Conservation (phyloP, 1,140 invertebrate genomes). For the Thaumatotibia leucotreta region DNA sequence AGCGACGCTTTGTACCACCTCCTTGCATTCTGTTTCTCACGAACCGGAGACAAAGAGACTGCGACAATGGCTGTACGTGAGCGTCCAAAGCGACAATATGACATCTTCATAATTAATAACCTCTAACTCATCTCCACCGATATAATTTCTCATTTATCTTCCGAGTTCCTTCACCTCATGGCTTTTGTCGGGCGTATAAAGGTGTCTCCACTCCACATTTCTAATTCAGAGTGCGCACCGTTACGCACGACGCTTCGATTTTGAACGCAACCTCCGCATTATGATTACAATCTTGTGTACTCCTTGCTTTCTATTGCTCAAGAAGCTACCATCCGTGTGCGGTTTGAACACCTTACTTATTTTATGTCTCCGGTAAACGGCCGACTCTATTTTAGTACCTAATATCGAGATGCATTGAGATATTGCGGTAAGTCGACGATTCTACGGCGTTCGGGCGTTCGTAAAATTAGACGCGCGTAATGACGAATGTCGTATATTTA, state of each 20-base stretch:
- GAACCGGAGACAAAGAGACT: slow-evolving; percentile 52
- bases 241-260: slow-evolving; percentile 66
- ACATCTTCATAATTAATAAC: slow-evolving; percentile 74
- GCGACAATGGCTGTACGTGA: slow-evolving; percentile 60
- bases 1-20: slow-evolving; percentile 31
- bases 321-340: neutral
- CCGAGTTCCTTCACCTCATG: slow-evolving; percentile 63
- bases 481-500: slow-evolving; percentile 67
- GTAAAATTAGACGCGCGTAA: slow-evolving; percentile 55
- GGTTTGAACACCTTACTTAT: slow-evolving; percentile 5
- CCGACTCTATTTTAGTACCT: slow-evolving; percentile 5
- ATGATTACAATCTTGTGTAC: slow-evolving; percentile 14
- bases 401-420: slow-evolving; percentile 12
- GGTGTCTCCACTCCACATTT: slow-evolving; percentile 49
- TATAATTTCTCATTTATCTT: slow-evolving; percentile 73
- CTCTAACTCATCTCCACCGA: slow-evolving; percentile 64
- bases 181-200: slow-evolving; percentile 64
- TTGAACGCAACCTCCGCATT: slow-evolving; percentile 25
- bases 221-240: slow-evolving; percentile 63
- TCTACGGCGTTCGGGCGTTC: slow-evolving; percentile 25
- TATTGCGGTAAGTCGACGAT: slow-evolving; percentile 17
- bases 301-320: slow-evolving; percentile 10
- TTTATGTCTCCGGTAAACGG: neutral
- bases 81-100: slow-evolving; percentile 56
- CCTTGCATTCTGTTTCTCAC: slow-evolving; percentile 55